phyloP scores from a whole-genome alignment of 2,888 invertebrate genomes.

The Oegoconia quadripuncta region DNA sequence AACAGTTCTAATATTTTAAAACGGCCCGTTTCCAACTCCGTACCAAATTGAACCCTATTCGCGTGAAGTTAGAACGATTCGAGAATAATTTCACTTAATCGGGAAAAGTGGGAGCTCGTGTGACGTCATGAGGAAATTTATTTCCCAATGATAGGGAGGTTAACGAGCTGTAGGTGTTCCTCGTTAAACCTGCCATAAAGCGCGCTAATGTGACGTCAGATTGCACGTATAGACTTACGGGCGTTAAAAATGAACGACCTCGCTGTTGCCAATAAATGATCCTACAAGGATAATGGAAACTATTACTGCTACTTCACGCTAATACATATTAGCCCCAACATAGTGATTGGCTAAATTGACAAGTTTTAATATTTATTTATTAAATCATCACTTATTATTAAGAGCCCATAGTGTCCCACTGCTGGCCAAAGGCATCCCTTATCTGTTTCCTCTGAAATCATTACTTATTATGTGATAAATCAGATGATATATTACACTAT shows the following conservation, averaged over 20 bases:
- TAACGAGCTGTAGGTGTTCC: constrained; percentile 58
- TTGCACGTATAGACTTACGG: constrained; percentile 35
- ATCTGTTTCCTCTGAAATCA: too few relatives aligned
- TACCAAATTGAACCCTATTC: constrained; percentile 32
- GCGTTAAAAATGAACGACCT: constrained; percentile 23
- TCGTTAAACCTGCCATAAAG: constrained; percentile 57
- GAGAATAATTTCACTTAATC: constrained; percentile 34
- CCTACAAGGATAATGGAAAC: constrained; percentile 7
- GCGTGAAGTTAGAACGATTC: constrained; percentile 29
- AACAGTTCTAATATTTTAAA: constrained; percentile 40
- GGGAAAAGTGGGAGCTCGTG: constrained; percentile 31
- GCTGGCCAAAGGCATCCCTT: too few relatives aligned
- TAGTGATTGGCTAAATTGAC: too few relatives aligned
- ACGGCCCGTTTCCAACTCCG: constrained; percentile 16
- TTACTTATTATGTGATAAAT: too few relatives aligned
- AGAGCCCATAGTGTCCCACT: too few relatives aligned
- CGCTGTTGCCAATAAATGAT: constrained; percentile 14
- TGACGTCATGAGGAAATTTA: constrained; percentile 49
- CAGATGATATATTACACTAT: too few relatives aligned
- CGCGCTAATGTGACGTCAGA: constrained; percentile 54
- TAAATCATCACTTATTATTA: too few relatives aligned
- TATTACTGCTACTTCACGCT: constrained; percentile 3
- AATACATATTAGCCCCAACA: too few relatives aligned
- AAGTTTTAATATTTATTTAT: too few relatives aligned
- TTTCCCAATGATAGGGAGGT: constrained; percentile 54